Evolutionary conservation across 2,113 vertebrate genomes (phyloP), one percentile per base, ranked within the genome.

Genomic region (Chloropsis cyanopogon): DNA sequence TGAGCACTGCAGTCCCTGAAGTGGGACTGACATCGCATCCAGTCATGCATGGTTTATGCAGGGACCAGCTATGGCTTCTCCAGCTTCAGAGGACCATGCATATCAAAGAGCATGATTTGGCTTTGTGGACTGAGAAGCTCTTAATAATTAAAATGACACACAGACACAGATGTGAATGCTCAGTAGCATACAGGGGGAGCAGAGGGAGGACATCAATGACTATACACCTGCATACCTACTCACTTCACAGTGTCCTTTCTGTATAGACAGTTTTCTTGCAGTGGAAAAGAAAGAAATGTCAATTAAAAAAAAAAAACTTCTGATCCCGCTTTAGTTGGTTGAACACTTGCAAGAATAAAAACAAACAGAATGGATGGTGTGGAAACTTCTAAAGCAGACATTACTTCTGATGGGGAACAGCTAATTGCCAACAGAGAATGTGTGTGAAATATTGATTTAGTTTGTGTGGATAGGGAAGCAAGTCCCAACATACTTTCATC

Each of bases 401-500:
- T 82, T 94, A 69, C 64, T 57, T 82, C 61, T 78, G 68, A 80
- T 93, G 66, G 49, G 76, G 71, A 96, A 47, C 60, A 93, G 66
- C 65, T 93, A 94, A 89, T 92, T 92, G 69, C 68, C 90, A 94
- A 39, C 89, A 63, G 21, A 72, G 47, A 91, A 91, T 68, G 31
- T 46, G 24, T 59, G 54, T 94, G 94, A 96, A 97, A 96, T 89
- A 96, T 31, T 96, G 96, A 95, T 97, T 92, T 86, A 9, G 56
- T 68, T 95, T 94, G 64, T 90, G 60, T 3, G 44, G 77, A n/a
- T 41, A 88, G 63, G 75, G 82, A 78, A 94, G 84, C 75, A 92
- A 94, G 94, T 82, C 89, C 49, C 94, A 96, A 83, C 65, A 92
- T 91, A 92, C 92, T 95, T 97, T 98, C 93, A 97, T 95, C 90